phyloP scores from a whole-genome alignment of 2,797 vertebrate species.

The Tangara arthus region DNA sequence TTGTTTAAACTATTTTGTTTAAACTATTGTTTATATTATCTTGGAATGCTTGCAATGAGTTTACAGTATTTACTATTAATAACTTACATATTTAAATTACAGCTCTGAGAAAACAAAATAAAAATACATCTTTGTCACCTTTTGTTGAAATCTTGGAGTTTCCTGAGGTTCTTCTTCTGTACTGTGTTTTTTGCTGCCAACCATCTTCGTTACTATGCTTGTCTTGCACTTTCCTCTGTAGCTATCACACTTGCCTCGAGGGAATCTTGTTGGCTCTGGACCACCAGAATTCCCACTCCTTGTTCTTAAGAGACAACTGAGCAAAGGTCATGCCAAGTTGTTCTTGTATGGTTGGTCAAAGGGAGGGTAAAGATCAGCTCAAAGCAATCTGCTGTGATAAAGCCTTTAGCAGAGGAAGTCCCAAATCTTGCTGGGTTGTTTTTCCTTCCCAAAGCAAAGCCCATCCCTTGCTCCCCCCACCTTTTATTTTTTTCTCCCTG shows the following conservation, averaged over 20 bases:
- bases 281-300: conserved; percentile 12
- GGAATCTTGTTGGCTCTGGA: not conserved
- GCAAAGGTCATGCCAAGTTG: conserved; percentile 37
- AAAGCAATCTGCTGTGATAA: conserved; percentile 13
- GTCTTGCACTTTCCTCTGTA: not conserved
- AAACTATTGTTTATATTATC: not conserved
- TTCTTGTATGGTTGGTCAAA: not conserved
- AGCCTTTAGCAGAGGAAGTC: conserved; percentile 31
- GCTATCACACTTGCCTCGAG: not conserved
- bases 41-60: not conserved
- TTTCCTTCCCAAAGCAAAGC: conserved; percentile 1
- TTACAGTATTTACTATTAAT: not conserved
- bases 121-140: conserved; percentile 62
- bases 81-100: not conserved
- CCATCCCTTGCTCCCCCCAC: not conserved
- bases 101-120: not conserved
- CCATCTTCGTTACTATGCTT: conserved; percentile 36
- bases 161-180: conserved; percentile 12
- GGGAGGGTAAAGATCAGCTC: conserved; percentile 35
- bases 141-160: conserved; percentile 15
- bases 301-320: not conserved
- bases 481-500: not conserved
- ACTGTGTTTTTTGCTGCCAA: conserved; percentile 48
- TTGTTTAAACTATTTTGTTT: no score
- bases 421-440: not conserved